Percentiles rank a stretch among this genome's conserved stretches.
Conservation (phyloP, 2,113 vertebrate genomes). For the Otolemur garnettii region DNA sequence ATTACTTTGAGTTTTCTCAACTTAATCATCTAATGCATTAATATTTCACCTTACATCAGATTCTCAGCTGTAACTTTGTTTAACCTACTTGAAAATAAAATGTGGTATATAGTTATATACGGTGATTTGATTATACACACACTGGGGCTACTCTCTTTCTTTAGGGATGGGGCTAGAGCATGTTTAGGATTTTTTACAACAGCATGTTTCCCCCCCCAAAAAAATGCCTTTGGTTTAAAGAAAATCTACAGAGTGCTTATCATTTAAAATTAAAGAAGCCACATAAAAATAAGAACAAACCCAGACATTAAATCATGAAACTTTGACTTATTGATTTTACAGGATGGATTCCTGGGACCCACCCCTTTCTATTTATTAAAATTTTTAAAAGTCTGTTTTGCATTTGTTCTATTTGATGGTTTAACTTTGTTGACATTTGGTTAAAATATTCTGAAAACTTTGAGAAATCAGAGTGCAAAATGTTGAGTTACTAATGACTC, state of each 20-base stretch:
- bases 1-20: conserved; percentile 29
- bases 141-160: background rate
- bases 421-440: conserved; percentile 51
- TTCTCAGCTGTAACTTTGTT: conserved; percentile 48
- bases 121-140: conserved; percentile 8
- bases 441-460: conserved; percentile 43
- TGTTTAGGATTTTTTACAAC: too few relatives aligned
- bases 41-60: background rate
- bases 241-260: background rate
- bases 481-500: background rate
- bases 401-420: background rate
- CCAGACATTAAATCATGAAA: conserved; percentile 43
- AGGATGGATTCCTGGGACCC: background rate
- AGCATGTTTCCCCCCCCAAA: background rate
- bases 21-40: background rate
- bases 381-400: conserved; percentile 5
- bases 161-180: background rate
- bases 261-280: conserved; percentile 46
- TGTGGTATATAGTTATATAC: conserved; percentile 26
- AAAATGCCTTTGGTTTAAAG: conserved; percentile 27
- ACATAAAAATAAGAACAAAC: conserved; percentile 8
- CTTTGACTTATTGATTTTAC: conserved; percentile 21
- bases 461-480: conserved; percentile 44
- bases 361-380: background rate
- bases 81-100: conserved; percentile 57